These are phyloP conservation scores for Danaus plexippus DNA, from an alignment of 1,140 invertebrate species.

Conservation along the genomic window DNA sequence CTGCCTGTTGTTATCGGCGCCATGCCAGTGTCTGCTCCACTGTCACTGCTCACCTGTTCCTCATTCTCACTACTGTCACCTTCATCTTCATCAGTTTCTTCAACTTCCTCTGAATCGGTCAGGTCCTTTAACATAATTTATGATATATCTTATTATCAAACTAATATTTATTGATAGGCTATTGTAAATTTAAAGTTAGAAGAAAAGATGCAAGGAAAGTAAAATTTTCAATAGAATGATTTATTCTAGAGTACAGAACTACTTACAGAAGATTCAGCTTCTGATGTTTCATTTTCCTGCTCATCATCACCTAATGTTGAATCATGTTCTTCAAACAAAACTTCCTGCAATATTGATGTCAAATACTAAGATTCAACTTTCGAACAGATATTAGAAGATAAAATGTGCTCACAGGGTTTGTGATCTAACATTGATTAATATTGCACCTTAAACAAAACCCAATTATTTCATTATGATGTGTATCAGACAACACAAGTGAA, in stretches of 20 bases:
- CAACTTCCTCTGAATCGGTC: constrained; percentile 45
- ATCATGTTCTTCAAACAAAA: constrained; percentile 50
- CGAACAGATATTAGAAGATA: too few species aligned
- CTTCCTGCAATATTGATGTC: constrained; percentile 33
- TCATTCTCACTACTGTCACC: constrained; percentile 27
- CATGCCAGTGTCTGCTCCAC: constrained; percentile 32
- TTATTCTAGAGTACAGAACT: too few species aligned
- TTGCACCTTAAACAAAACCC: too few species aligned
- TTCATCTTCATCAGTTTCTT: constrained; percentile 22
- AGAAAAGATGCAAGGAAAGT: too few species aligned
- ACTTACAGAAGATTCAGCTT: constrained; percentile 26
- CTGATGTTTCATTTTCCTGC: constrained; percentile 8
- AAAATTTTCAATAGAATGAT: too few species aligned
- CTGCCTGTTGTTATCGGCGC: constrained; percentile 21
- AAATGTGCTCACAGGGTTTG: too few species aligned
- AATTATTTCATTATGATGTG: too few species aligned
- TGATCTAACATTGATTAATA: too few species aligned
- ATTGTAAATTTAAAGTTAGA: too few species aligned
- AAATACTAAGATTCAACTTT: background rate
- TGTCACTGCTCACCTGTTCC: constrained; percentile 26
- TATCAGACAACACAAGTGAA: too few species aligned
- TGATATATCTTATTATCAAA: background rate
- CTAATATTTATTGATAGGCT: too few species aligned
- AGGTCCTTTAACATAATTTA: constrained; percentile 33
- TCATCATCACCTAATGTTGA: constrained; percentile 46